Evolutionary conservation across 2,797 vertebrate species (phyloP), one percentile per base, ranked within the genome.

Genomic region (Helarctos malayanus): DNA sequence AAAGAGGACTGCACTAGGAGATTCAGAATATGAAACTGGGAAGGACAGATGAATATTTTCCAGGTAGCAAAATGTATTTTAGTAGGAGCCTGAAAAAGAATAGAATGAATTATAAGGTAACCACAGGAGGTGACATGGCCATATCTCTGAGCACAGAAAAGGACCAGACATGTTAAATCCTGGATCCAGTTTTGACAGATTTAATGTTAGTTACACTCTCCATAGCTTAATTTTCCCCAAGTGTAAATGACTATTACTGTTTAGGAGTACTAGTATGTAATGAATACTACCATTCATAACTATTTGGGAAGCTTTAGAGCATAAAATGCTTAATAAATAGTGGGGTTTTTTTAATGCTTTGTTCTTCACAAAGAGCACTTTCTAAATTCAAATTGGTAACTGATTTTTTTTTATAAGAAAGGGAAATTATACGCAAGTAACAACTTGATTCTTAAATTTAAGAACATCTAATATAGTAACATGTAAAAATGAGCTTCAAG

Each of bases 381-480:
- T 69, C 45, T 59, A 87, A 63, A 73, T 80, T 95, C 41, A 91
- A 90, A 71, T 3, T 88, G 52, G 65, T 65, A 69, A n/a, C 18
- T 35, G n/a, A 56, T 47, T 57, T 69, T 71, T 71, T 91, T 25
- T 75, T 63, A 82, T 59, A 75, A 86, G 41, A 82, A 84, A 93
- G 32, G 38, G 14, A 95, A 85, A 68, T 35, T 61, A 76, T 35
- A 84, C 29, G 49, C 18, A 25, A 56, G 47, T 65, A 89, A 93
- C 23, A 93, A 75, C 8, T 78, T 91, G 38, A 86, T 80, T 93
- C 32, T 78, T 84, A 63, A 25, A 57, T 56, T 91, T 83, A 79
- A 95, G 81, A 81, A 71, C 11, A 63, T 38, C 52, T 87, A 84
- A 93, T 41, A 82, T 65, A 93, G 54, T 86, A 71, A 93, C 29